Base-by-base conservation (phyloP, 2,888 invertebrate genomes). In the Noctua pronuba region DNA sequence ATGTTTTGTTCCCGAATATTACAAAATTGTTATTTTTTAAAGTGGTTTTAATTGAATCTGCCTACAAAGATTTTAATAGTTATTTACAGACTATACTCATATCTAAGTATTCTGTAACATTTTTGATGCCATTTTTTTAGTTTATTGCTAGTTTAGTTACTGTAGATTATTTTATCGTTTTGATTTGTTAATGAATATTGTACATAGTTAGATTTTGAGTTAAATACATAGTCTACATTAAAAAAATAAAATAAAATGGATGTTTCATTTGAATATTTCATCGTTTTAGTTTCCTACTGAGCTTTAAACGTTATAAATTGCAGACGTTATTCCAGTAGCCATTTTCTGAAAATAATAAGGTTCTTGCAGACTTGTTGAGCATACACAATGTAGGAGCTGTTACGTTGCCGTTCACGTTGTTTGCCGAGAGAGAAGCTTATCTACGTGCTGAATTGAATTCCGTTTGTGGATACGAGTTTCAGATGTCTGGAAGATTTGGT, bases 361-460 rank as follows among this genome's bases (percentile, higher is more conserved):
- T 58, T 81, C 81, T 31, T 49, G 67, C 78, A 75, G 72, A 78
- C 71, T 77, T 76, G 83, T 82, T 77, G 71, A 81, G 71, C 67
- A 83, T 77, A 71, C 60, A 81, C 77, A 81, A 81, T 77, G 77
- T 72, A 68, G 55, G 65, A 67, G 67, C 77, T 69, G 55, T 75
- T 75, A 75, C 67, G 58, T 80, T 80, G 44, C 58, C 35, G 58
- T 60, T 70, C 75, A 66, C 80, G 75, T 82, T 82, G 67, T 77
- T 77, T 82, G 77, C 68, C 41, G 71, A 75, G 81, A 28, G 75
- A 82, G 76, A 69, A 75, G 44, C 83, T 77, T 78, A 83, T 71
- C 77, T 83, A 71, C 55, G 67, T 71, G 46, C 52, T 62, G 81
- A 67, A 79, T 81, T 74, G 66, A 73, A 84, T 78, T 83, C 68